A percentile compares a stretch with the other conserved stretches of the same genome.
These are phyloP conservation scores for Symphodus melops DNA, from an alignment of 2,113 vertebrate genomes.

Conservation along the genomic window DNA sequence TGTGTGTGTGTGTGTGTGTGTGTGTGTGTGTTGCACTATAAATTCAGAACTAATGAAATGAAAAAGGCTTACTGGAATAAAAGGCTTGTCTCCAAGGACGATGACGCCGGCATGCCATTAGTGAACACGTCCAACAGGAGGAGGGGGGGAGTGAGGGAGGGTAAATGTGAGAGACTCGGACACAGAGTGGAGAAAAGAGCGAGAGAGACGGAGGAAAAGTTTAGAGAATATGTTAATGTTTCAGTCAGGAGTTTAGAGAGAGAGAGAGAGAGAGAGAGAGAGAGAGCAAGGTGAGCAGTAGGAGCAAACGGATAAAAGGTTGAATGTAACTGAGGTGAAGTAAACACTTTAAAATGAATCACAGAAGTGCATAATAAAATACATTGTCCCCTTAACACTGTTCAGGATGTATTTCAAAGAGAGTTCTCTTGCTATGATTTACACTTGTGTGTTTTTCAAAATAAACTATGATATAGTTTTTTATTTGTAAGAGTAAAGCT, in stretches of 20 bases:
- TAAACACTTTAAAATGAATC: not conserved
- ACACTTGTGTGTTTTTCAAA: no score
- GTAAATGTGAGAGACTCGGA: not conserved
- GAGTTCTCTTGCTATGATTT: no score
- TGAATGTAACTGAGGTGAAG: not conserved
- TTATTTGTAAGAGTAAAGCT: no score
- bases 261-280: not conserved
- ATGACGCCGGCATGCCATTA: conserved; percentile 64
- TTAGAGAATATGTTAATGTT: not conserved
- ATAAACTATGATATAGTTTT: no score
- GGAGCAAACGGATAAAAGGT: not conserved
- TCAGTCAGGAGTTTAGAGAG: not conserved
- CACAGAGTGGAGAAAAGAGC: not conserved
- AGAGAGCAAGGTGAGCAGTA: not conserved
- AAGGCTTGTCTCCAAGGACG: conserved; percentile 79
- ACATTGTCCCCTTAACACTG: no score
- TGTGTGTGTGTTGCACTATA: conserved; percentile 51
- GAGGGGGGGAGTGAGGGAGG: not conserved
- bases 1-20: conserved; percentile 22
- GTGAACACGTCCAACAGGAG: conserved; percentile 41
- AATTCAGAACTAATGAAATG: conserved; percentile 80
- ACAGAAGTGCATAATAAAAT: no score
- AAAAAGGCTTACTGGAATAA: conserved; percentile 80
- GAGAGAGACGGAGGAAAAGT: not conserved
- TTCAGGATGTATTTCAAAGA: no score